Conservation (phyloP, 1,140 invertebrate species). For the Medauroidea extradentata region DNA sequence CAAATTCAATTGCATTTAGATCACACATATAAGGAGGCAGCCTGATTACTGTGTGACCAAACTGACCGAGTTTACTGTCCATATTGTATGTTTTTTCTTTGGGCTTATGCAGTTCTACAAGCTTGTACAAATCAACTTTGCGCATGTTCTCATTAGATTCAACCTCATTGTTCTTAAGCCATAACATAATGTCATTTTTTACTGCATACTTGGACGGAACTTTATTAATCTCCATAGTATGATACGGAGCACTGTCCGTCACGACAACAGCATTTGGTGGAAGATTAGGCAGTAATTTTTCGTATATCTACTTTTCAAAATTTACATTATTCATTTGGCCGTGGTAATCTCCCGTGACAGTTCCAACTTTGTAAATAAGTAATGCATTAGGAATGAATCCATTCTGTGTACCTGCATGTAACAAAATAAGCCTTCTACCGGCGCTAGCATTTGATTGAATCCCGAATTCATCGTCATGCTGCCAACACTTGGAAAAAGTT, state of each 20-base stretch:
- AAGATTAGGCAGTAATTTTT: constrained; percentile 13
- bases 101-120: not conserved
- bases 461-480: not conserved
- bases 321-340: constrained; percentile 19
- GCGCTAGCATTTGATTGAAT: not conserved
- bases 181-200: not conserved
- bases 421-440: not conserved
- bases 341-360: constrained; percentile 19
- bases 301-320: constrained; percentile 22
- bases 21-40: constrained; percentile 22
- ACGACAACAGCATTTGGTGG: constrained; percentile 16
- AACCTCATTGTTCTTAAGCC: not conserved
- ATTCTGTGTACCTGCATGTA: not conserved
- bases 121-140: not conserved
- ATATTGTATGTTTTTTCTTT: not conserved
- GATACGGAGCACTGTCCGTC: constrained; percentile 25
- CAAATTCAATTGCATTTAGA: constrained; percentile 18
- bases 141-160: not conserved
- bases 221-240: constrained; percentile 14
- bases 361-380: not conserved
- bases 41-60: constrained; percentile 12
- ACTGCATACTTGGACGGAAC: not conserved
- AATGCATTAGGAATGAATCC: not conserved
- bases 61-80: constrained; percentile 8
- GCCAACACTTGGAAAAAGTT: not conserved